These are phyloP conservation scores for Drosophila mauritiana DNA, from an alignment of 1,140 invertebrate species.

Conservation along the genomic window DNA sequence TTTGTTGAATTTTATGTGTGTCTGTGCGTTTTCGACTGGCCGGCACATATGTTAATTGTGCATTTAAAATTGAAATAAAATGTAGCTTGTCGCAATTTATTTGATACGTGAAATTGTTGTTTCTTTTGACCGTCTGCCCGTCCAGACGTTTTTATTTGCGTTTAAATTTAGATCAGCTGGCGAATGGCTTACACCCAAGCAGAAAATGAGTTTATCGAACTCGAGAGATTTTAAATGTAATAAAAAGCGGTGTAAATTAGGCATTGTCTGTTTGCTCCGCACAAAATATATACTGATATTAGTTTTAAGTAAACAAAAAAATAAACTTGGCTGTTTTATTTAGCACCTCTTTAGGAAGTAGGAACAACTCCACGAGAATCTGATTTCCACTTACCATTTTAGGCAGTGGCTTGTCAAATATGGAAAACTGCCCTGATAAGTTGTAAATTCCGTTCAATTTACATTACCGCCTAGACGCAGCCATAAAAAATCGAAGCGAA, in stretches of 20 bases:
- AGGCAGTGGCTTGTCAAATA: background rate
- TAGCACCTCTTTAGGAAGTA: background rate
- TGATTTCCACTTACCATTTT: background rate
- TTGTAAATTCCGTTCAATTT: conserved; percentile 5
- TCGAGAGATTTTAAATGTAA: too few species aligned
- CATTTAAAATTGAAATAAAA: conserved; percentile 75
- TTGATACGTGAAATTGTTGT: conserved; percentile 45
- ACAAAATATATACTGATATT: background rate
- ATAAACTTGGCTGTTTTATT: background rate
- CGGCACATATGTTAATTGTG: conserved; percentile 66
- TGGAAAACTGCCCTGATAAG: conserved; percentile 2
- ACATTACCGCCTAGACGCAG: conserved; percentile 3
- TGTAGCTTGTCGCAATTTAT: conserved; percentile 62
- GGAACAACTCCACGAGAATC: background rate
- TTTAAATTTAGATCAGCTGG: conserved; percentile 65
- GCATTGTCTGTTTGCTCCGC: too few species aligned
- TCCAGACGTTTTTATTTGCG: conserved; percentile 50
- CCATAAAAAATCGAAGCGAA: conserved; percentile 6
- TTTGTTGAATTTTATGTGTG: conserved; percentile 49
- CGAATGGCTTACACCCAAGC: conserved; percentile 43
- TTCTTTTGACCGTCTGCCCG: conserved; percentile 37
- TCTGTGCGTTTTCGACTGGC: conserved; percentile 17
- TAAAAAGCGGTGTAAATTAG: background rate
- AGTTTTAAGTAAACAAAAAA: background rate
- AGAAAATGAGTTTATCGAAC: conserved; percentile 7